Evolutionary conservation across 2,888 invertebrate genomes (phyloP).

Genomic region (Geotrupes spiniger): DNA sequence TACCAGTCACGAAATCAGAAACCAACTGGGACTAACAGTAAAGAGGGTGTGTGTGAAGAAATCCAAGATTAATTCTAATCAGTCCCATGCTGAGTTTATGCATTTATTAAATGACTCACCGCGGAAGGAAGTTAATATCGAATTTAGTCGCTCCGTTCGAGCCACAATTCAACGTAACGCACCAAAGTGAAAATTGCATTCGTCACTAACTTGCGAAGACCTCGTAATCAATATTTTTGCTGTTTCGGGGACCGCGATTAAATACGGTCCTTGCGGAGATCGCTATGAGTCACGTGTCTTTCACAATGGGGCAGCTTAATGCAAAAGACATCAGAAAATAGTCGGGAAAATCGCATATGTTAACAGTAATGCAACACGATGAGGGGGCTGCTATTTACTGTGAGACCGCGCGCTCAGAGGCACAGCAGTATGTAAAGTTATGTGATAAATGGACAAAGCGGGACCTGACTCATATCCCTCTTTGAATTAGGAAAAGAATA

Average conservation of each 20-base stretch:
- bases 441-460: conserved; percentile 13
- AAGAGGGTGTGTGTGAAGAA: conserved; percentile 16
- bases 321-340: too few relatives aligned
- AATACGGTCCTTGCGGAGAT: too few relatives aligned
- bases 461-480: conserved; percentile 9
- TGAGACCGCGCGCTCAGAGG: not conserved
- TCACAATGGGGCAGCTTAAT: too few relatives aligned
- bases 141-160: too few relatives aligned
- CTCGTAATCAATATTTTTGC: too few relatives aligned
- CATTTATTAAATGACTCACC: conserved; percentile 3
- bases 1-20: conserved; percentile 1
- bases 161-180: not conserved
- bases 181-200: too few relatives aligned
- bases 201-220: too few relatives aligned
- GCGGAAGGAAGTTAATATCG: conserved; percentile 3
- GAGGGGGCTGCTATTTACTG: conserved; percentile 19
- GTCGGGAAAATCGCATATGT: too few relatives aligned
- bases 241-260: too few relatives aligned
- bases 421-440: conserved; percentile 11
- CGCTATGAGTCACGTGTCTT: too few relatives aligned
- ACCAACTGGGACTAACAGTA: conserved; percentile 7
- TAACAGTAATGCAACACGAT: conserved; percentile 37
- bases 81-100: conserved; percentile 5
- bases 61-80: conserved; percentile 18
- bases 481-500: conserved; percentile 3